Base-by-base conservation (phyloP, 2,113 vertebrate genomes). In the Atractosteus spatula region DNA sequence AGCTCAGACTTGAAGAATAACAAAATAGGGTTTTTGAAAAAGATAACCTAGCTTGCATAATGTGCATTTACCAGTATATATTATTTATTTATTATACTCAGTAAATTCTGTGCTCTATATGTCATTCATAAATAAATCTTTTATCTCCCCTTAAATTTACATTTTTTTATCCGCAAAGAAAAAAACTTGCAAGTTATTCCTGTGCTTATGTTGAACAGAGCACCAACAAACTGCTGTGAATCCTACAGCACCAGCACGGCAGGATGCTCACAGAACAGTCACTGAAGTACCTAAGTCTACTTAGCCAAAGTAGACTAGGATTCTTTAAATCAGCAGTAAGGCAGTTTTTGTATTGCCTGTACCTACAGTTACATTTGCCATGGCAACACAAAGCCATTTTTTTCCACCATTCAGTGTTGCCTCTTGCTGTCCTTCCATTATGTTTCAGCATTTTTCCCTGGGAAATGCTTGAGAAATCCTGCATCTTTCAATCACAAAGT, bases 11-110 rank as follows among this genome's bases (percentile, higher is more conserved):
- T 77, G 75, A 72, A 80, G 71, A 74, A 75, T 71, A 76, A 8
- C 55, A 77, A 56, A 67, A 83, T 78, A 79, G 81, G 88, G 87
- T 89, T 88, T 91, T 84, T 76, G 89, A 88, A 90, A 91, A 90
- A 90, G 91, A 92, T 93, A 91, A 92, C 93, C 88, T 93, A 91
- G 84, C 86, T 90, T 94, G 93, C 89, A 92, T 89, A 93, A 93
- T 95, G 94, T 95, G 94, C 94, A 95, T 96, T 92, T 89, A 91
- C 91, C 87, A 90, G 91, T 85, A 96, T 92, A 93, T 94, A 95
- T 95, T 95, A 94, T 88, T 92, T 87, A 91, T 89, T 88, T 89
- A 82, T 91, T 84, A 88, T 79, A 83, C 72, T 84, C 87, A 84
- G 89, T 88, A 89, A 85, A 90, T 88, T 90, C 88, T 92, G 94